A percentile compares a stretch with the other conserved stretches of the same genome.
Evolutionary conservation across 1,140 invertebrate genomes (phyloP).

Genomic region (Hycleus phaleratus): DNA sequence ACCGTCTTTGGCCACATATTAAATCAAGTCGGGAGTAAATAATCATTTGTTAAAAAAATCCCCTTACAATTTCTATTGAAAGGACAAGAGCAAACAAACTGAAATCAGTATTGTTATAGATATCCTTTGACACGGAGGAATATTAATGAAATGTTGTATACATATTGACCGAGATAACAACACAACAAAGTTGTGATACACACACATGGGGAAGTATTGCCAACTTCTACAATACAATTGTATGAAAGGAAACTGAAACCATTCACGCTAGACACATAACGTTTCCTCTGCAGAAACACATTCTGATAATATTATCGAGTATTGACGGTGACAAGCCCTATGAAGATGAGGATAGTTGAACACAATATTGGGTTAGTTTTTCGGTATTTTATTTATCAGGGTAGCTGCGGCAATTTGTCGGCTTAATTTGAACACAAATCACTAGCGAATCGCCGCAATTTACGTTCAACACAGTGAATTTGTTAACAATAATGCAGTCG

Average conservation of each 20-base stretch:
- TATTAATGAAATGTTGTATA: constrained; percentile 22
- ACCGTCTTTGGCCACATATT: constrained; percentile 16
- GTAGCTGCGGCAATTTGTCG: constrained; percentile 21
- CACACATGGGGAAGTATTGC: too few relatives aligned
- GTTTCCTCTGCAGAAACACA: constrained; percentile 8
- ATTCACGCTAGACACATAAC: constrained; percentile 2
- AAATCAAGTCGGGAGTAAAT: constrained; percentile 6
- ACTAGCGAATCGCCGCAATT: constrained; percentile 26
- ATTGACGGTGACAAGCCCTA: not conserved
- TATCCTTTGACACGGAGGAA: constrained; percentile 21
- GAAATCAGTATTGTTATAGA: constrained; percentile 8
- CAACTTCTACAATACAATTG: not conserved
- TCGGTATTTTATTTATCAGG: constrained; percentile 12
- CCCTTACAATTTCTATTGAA: not conserved
- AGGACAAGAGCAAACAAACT: not conserved
- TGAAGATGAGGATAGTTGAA: not conserved
- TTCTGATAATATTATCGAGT: constrained; percentile 2
- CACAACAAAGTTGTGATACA: constrained; percentile 16
- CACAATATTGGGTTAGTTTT: not conserved
- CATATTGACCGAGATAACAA: constrained; percentile 22
- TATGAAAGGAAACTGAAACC: constrained; percentile 7
- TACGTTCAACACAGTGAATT: constrained; percentile 8
- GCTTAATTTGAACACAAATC: constrained; percentile 28
- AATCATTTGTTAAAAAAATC: too few relatives aligned
- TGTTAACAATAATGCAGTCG: not conserved